These are phyloP conservation scores for Aphelinus atriplicis DNA, from an alignment of 1,140 invertebrate genomes.

Conservation along the genomic window DNA sequence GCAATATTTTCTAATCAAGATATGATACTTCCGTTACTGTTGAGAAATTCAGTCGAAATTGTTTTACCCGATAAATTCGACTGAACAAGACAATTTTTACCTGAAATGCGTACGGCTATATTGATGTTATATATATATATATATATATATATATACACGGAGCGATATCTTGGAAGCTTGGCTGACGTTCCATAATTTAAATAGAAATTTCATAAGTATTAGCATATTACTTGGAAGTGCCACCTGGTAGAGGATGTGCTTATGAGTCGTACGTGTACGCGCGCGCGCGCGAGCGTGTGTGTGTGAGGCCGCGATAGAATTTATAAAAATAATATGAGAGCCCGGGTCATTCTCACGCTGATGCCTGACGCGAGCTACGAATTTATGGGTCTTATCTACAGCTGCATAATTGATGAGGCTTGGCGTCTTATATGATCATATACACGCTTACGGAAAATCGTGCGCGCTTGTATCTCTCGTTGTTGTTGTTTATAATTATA, in stretches of 20 bases:
- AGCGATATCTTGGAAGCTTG: neutral
- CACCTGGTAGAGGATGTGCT: slow-evolving; percentile 5
- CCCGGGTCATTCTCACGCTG: slow-evolving; percentile 37
- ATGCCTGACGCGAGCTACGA: neutral
- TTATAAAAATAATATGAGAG: slow-evolving; percentile 41
- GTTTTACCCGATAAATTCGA: no score
- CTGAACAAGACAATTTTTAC: no score
- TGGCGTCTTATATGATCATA: slow-evolving; percentile 2
- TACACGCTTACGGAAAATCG: neutral
- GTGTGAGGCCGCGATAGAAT: neutral
- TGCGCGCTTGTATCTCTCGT: neutral
- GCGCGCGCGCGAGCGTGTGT: neutral
- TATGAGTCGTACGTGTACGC: slow-evolving; percentile 18
- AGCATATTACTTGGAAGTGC: slow-evolving; percentile 36
- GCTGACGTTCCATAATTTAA: slow-evolving; percentile 34
- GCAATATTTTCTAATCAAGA: no score
- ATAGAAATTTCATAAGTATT: slow-evolving; percentile 35
- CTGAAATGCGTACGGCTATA: no score
- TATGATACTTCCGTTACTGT: no score
- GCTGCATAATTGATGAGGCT: slow-evolving; percentile 37
- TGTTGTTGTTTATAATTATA: slow-evolving; percentile 14
- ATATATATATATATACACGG: neutral
- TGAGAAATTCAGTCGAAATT: no score
- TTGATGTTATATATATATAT: no score
- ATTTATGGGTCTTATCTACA: slow-evolving; percentile 41